Evolutionary conservation across 2,888 invertebrate species (phyloP).

Genomic region (Fragum fragum): DNA sequence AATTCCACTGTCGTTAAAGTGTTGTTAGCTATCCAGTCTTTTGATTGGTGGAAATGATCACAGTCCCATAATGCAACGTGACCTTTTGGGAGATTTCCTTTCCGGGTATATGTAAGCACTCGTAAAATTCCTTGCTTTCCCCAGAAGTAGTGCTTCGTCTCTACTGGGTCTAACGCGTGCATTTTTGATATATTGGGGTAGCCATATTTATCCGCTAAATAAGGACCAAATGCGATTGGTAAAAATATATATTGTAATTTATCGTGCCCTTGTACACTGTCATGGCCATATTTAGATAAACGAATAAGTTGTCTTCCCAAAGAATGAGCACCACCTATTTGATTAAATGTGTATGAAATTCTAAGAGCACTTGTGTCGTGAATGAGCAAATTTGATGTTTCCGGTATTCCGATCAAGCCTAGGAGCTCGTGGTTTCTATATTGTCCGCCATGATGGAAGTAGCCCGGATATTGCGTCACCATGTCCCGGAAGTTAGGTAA

Average conservation of each 20-base stretch:
- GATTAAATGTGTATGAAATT: constrained; percentile 82
- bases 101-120: constrained; percentile 83
- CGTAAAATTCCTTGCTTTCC: constrained; percentile 84
- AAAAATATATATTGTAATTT: constrained; percentile 83
- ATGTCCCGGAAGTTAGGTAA: constrained; percentile 81
- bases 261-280: constrained; percentile 81
- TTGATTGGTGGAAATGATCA: constrained; percentile 84
- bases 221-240: constrained; percentile 85
- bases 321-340: constrained; percentile 81
- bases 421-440: constrained; percentile 80
- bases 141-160: constrained; percentile 81
- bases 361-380: constrained; percentile 85
- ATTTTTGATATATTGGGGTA: constrained; percentile 82
- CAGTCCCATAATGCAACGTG: constrained; percentile 86
- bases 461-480: constrained; percentile 82
- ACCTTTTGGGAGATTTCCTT: constrained; percentile 81
- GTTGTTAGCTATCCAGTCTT: constrained; percentile 83
- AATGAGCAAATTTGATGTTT: constrained; percentile 70
- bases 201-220: constrained; percentile 84
- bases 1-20: constrained; percentile 84
- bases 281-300: constrained; percentile 82
- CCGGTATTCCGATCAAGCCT: constrained; percentile 71
- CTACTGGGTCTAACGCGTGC: constrained; percentile 76
- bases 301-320: constrained; percentile 80
- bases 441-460: constrained; percentile 80